These are phyloP conservation scores for Phainopepla nitens DNA, from an alignment of 2,113 vertebrate species.

Conservation along the genomic window DNA sequence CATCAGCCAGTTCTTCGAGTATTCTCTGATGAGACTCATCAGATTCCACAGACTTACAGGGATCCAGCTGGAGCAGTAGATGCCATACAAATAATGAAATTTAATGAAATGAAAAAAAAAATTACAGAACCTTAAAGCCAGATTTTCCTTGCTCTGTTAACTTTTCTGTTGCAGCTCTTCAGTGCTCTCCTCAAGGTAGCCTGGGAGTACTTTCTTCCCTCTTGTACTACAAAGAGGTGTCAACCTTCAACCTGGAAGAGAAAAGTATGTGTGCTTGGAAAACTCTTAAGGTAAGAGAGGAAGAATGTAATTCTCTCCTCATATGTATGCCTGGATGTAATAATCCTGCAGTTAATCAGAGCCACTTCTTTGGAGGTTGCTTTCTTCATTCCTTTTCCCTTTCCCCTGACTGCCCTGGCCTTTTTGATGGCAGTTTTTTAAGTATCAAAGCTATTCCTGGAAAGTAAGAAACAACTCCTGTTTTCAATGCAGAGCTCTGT, in stretches of 20 bases:
- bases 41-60: background rate
- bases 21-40: background rate
- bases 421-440: background rate
- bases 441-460: background rate
- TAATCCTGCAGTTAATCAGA: background rate
- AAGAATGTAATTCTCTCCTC: background rate
- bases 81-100: background rate
- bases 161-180: background rate
- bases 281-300: background rate
- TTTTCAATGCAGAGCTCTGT: background rate
- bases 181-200: background rate
- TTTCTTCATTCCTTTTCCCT: background rate
- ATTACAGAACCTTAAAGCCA: background rate
- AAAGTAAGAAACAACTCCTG: background rate
- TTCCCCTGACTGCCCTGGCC: background rate
- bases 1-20: background rate
- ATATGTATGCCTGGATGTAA: background rate
- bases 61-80: background rate
- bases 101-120: background rate
- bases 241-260: background rate
- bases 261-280: background rate
- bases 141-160: background rate
- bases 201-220: background rate
- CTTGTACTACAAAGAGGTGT: background rate
- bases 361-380: rapidly evolving